Evolutionary conservation across 2,797 vertebrate species (phyloP).

Genomic region (Gallinago stenura): DNA sequence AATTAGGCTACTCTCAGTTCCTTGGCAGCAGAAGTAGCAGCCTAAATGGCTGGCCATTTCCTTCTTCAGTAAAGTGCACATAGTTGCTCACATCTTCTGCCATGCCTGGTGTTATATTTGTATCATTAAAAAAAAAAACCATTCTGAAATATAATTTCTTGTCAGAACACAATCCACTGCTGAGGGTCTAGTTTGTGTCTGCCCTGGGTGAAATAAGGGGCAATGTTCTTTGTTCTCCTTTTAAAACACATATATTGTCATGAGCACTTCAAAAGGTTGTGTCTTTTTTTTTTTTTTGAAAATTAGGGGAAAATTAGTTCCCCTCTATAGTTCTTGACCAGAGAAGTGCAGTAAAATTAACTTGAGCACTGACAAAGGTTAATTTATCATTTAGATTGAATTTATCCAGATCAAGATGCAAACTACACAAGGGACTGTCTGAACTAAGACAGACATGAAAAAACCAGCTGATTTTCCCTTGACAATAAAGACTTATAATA

Average conservation of each 20-base stretch:
- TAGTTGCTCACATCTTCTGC: neutral
- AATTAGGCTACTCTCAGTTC: neutral
- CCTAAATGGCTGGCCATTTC: neutral
- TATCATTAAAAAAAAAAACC: rapidly evolving
- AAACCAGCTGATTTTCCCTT: neutral
- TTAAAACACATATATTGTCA: neutral
- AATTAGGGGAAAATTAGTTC: neutral
- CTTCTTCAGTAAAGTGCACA: rapidly evolving
- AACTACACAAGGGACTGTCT: neutral
- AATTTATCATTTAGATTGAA: neutral
- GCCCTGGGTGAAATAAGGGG: neutral
- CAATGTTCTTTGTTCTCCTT: neutral
- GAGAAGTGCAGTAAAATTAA: neutral
- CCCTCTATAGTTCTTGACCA: neutral
- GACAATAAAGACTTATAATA: neutral
- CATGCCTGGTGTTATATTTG: neutral
- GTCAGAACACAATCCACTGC: neutral
- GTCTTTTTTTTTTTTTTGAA: neutral
- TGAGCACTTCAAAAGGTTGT: neutral
- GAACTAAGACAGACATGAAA: neutral
- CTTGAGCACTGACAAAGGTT: neutral
- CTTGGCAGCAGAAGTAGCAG: neutral
- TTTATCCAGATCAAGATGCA: neutral
- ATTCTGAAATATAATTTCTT: neutral
- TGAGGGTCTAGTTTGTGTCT: neutral